Percentiles rank a stretch among this genome's conserved stretches.
phyloP scores from a whole-genome alignment of 2,113 vertebrate genomes.

The Rousettus leschenaultii region DNA sequence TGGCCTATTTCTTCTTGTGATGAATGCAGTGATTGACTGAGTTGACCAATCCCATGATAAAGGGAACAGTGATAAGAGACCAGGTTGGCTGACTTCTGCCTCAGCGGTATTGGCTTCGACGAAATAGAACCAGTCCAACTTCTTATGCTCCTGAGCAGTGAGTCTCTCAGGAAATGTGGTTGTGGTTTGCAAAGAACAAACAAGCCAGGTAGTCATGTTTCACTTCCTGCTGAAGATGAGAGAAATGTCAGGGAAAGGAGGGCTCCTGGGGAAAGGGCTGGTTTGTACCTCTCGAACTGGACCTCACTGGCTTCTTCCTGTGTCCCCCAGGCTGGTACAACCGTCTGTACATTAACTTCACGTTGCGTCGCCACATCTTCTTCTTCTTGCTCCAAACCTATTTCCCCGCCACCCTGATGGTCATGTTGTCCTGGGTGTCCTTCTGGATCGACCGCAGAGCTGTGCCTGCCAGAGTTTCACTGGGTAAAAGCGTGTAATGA shows the following conservation, averaged over 20 bases:
- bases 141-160: not conserved
- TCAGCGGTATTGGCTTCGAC: not conserved
- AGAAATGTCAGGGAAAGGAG: not conserved
- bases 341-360: constrained; percentile 94
- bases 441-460: constrained; percentile 94
- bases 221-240: not conserved
- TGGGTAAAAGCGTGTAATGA: constrained; percentile 84
- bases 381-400: constrained; percentile 96
- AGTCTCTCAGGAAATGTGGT: not conserved
- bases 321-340: constrained; percentile 92
- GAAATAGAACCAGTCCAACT: not conserved
- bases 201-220: not conserved
- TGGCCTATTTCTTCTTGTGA: not conserved
- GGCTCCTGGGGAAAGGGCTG: not conserved
- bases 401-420: constrained; percentile 94
- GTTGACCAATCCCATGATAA: not conserved
- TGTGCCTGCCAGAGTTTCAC: constrained; percentile 93
- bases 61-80: not conserved
- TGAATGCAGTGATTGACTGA: not conserved
- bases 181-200: not conserved
- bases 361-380: constrained; percentile 92
- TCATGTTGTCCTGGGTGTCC: constrained; percentile 96
- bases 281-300: not conserved
- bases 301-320: constrained; percentile 32
- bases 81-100: not conserved